Evolutionary conservation across 2,797 vertebrate genomes (phyloP).

Genomic region (Sarcoramphus papa): DNA sequence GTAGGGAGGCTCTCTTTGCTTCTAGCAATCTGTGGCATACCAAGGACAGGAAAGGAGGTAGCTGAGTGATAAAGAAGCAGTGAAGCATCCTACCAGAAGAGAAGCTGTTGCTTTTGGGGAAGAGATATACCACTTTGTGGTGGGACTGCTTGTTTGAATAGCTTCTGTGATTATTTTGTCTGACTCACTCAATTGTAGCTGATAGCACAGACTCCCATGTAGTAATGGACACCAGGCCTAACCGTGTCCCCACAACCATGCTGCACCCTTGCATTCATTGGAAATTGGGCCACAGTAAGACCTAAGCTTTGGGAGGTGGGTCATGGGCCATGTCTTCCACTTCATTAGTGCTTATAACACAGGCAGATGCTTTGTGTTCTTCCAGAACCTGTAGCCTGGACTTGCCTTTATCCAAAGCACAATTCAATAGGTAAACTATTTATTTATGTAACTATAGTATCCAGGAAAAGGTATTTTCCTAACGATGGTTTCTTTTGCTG

Average conservation of each 20-base stretch:
- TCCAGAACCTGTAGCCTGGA: not conserved
- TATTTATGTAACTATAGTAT: not conserved
- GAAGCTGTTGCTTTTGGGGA: not conserved
- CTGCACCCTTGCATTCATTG: not conserved
- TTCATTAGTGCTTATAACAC: not conserved
- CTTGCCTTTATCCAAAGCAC: not conserved
- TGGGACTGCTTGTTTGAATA: not conserved
- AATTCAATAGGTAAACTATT: not conserved
- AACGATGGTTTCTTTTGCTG: not conserved
- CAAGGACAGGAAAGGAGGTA: not conserved
- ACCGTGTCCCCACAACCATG: not conserved
- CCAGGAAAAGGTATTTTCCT: not conserved
- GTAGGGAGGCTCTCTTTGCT: not conserved
- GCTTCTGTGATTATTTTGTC: not conserved
- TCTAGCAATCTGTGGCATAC: not conserved
- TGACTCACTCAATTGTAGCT: not conserved
- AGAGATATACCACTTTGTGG: not conserved
- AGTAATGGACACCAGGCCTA: not conserved
- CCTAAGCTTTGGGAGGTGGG: not conserved
- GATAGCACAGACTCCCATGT: not conserved
- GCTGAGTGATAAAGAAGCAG: not conserved
- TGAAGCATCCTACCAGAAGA: not conserved
- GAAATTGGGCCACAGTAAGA: not conserved
- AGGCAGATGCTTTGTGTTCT: not conserved
- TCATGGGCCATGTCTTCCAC: rapidly evolving